phyloP scores from a whole-genome alignment of 2,113 vertebrate genomes.

The Hyperoodon ampullatus region DNA sequence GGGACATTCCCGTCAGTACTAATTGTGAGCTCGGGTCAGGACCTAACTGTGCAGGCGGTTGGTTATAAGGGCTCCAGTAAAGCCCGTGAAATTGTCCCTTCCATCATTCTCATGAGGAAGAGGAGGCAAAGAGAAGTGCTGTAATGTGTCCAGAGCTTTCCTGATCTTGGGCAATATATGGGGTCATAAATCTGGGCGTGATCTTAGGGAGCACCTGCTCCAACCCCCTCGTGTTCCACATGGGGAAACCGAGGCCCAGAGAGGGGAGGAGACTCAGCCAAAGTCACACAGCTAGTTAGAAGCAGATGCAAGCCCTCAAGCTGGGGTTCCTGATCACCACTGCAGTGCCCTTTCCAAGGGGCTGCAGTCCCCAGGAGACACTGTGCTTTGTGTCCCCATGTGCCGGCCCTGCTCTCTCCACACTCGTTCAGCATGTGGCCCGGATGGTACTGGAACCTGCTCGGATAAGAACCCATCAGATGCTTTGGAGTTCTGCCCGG shows the following conservation, averaged over 20 bases:
- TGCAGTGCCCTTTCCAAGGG: not conserved
- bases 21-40: fast-evolving
- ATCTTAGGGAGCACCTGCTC: not conserved
- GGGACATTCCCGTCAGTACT: not conserved
- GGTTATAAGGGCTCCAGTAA: too few relatives aligned
- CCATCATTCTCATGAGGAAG: not conserved
- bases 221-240: not conserved
- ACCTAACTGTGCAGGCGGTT: fast-evolving
- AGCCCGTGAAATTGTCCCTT: fast-evolving
- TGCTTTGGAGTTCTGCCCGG: fast-evolving
- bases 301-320: not conserved
- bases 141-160: not conserved
- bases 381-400: fast-evolving
- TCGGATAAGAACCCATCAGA: not conserved
- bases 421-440: fast-evolving
- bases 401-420: not conserved
- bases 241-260: not conserved
- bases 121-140: not conserved
- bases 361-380: not conserved
- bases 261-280: not conserved
- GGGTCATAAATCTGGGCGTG: not conserved
- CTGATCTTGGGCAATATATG: not conserved
- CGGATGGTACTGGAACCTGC: not conserved
- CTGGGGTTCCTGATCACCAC: not conserved
- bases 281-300: not conserved